phyloP scores from a whole-genome alignment of 2,888 invertebrate genomes.

The Apocheima hispidaria region DNA sequence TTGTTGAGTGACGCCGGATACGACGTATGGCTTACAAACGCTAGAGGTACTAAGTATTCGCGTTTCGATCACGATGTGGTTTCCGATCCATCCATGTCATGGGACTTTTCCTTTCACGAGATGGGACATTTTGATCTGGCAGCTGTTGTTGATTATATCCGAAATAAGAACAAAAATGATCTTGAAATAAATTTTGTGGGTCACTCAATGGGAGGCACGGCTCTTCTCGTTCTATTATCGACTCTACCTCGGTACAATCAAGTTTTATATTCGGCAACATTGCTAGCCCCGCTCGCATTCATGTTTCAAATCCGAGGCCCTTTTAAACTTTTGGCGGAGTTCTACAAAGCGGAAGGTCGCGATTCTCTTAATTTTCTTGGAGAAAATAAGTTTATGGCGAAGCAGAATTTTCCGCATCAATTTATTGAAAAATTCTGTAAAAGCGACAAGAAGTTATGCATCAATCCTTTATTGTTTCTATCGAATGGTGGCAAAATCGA shows the following conservation, averaged over 20 bases:
- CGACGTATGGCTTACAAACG: conserved; percentile 85
- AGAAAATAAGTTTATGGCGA: conserved; percentile 47
- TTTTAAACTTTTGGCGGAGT: conserved; percentile 51
- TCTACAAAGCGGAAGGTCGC: conserved; percentile 42
- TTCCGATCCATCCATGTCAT: conserved; percentile 48
- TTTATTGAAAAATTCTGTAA: conserved; percentile 54
- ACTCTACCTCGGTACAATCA: conserved; percentile 54
- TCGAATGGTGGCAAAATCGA: conserved; percentile 52
- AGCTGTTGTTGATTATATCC: conserved; percentile 56
- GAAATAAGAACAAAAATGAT: conserved; percentile 24
- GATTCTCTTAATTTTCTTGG: conserved; percentile 48
- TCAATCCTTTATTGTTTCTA: conserved; percentile 54
- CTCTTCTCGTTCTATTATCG: conserved; percentile 58
- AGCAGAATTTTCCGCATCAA: conserved; percentile 43
- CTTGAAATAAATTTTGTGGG: conserved; percentile 57
- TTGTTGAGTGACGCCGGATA: conserved; percentile 80
- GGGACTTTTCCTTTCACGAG: conserved; percentile 68
- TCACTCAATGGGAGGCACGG: conserved; percentile 63
- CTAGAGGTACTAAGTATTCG: conserved; percentile 64
- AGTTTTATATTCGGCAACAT: conserved; percentile 52
- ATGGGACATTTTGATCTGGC: conserved; percentile 63
- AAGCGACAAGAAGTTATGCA: conserved; percentile 48
- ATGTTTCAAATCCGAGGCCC: conserved; percentile 61
- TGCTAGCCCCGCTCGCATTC: conserved; percentile 62
- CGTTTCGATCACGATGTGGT: conserved; percentile 47